Evolutionary conservation across 2,113 vertebrate species (phyloP), one percentile per base, ranked within the genome.

Genomic region (Hemibagrus wyckioides): DNA sequence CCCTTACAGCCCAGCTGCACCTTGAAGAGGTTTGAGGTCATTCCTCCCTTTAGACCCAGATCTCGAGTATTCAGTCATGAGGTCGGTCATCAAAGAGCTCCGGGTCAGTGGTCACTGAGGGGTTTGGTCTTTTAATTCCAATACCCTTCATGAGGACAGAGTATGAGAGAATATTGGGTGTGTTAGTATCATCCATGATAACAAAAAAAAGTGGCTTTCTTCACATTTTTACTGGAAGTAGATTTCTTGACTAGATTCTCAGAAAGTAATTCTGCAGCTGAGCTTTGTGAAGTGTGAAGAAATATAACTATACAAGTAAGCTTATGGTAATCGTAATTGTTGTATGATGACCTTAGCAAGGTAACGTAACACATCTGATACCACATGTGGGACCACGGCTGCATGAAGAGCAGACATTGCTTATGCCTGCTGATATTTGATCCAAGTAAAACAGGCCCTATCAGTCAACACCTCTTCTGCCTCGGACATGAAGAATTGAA

Each of bases 361-460:
- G 90, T 89, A 91, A 89, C 86, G 90, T 89, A 91, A 89, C 86
- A 65, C 89, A 89, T 93, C 52, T 91, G 91, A 89, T 83, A 87
- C 92, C 91, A 92, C 89, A 88, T 88, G 87, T 92, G 33, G 90
- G 90, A 91, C 90, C 89, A 93, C 13, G 10, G 48, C 44, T 85
- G 69, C 23, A 33, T 79, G 87, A 71, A 67, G 69, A 84, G 73
- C 52, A 57, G 84, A 30, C 85, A 77, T 4, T 39, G 83, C 84
- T 88, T 89, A 93, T 92, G 90, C 90, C 91, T 93, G 85, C 90
- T 91, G 93, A 94, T 92, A 94, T 91, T 82, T 83, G 93, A 94
- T 89, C 92, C 86, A 48, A 71, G 76, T 84, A 80, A 57, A 82
- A 82, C 39, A 71, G 44, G 56, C 87, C 83, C 85, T 88, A 88